Percentiles rank a stretch among this genome's conserved stretches.
Conservation (phyloP, 1,140 invertebrate genomes). For the Steinernema khuongi region DNA sequence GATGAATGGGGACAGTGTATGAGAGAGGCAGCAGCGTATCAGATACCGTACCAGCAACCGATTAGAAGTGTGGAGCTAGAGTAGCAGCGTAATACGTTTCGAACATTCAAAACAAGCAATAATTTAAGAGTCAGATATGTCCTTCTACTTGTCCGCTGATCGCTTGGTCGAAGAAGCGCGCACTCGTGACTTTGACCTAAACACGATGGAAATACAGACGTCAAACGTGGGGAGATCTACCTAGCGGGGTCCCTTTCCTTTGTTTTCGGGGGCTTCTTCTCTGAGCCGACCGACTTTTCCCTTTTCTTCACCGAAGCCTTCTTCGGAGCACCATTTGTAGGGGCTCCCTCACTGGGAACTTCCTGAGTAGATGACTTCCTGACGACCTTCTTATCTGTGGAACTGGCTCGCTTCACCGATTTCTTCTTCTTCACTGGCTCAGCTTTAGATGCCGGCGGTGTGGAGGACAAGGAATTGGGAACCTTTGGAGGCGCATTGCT, state of each 20-base stretch:
- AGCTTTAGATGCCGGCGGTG: slow-evolving; percentile 45
- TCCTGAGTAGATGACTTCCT: neutral
- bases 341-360: neutral
- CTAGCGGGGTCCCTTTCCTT: neutral
- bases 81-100: too few relatives aligned
- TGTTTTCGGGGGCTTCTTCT: neutral
- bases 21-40: too few relatives aligned
- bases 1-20: too few relatives aligned
- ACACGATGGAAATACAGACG: too few relatives aligned
- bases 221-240: too few relatives aligned
- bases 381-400: neutral
- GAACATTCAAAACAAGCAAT: too few relatives aligned
- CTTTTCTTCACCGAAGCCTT: neutral
- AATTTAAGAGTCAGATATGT: too few relatives aligned
- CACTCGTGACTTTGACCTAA: neutral
- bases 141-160: too few relatives aligned
- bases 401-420: slow-evolving; percentile 36
- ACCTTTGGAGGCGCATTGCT: slow-evolving; percentile 15
- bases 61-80: too few relatives aligned
- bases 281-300: neutral
- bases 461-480: slow-evolving; percentile 38
- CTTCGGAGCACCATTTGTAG: neutral
- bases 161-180: neutral
- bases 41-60: too few relatives aligned
- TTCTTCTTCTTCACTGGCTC: slow-evolving; percentile 38